A percentile compares a stretch with the other conserved stretches of the same genome.
phyloP scores from a whole-genome alignment of 2,113 vertebrate genomes.

The Nycticebus coucang region DNA sequence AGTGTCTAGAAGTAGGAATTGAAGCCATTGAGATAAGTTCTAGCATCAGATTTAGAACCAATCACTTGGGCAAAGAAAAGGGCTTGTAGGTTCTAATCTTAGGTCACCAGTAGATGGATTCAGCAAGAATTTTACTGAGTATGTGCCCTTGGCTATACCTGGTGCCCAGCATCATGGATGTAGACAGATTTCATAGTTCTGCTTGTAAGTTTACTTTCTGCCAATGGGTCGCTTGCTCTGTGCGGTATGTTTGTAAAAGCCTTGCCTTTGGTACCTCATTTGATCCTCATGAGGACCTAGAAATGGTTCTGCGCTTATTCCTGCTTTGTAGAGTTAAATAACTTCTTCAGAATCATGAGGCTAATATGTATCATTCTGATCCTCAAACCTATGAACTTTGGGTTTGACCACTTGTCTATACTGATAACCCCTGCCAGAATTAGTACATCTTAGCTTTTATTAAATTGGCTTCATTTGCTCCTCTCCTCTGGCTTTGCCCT shows the following conservation, averaged over 20 bases:
- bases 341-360: not conserved
- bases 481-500: not conserved
- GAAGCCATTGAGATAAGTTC: not conserved
- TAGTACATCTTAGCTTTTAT: not conserved
- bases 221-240: not conserved
- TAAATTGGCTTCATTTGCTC: not conserved
- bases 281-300: not conserved
- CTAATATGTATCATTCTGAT: not conserved
- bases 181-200: not conserved
- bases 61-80: not conserved
- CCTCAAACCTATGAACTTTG: not conserved
- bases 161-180: not conserved
- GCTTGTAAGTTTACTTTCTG: not conserved
- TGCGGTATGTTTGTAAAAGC: not conserved
- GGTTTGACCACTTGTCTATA: not conserved
- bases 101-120: not conserved
- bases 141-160: not conserved
- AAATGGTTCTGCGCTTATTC: not conserved
- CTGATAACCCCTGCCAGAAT: not conserved
- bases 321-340: constrained; percentile 17
- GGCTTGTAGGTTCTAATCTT: not conserved
- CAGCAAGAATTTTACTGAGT: not conserved
- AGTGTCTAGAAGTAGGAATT: constrained; percentile 2
- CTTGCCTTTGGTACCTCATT: not conserved
- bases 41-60: not conserved